Percentiles rank a stretch among this genome's conserved stretches.
Conservation (phyloP, 2,888 invertebrate species). For the Tenthredo livida region DNA sequence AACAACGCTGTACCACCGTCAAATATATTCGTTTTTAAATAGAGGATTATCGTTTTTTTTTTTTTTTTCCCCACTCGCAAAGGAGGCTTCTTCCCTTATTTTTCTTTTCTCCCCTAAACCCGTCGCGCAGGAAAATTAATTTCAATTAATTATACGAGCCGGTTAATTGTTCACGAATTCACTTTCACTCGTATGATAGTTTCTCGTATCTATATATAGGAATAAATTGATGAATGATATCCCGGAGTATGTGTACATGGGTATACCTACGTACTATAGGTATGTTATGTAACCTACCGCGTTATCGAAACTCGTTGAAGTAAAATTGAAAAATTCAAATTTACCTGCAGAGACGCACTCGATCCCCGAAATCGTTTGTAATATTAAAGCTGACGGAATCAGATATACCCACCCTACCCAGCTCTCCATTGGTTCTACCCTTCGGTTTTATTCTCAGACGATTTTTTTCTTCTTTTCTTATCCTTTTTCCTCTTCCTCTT, state of each 20-base stretch:
- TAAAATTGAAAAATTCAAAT: slow-evolving; percentile 32
- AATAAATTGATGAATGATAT: neutral
- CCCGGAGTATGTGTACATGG: neutral
- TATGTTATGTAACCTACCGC: neutral
- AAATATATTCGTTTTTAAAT: neutral
- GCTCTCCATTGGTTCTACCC: neutral
- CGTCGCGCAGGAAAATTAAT: neutral
- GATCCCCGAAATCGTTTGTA: slow-evolving; percentile 20
- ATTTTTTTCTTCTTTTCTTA: neutral
- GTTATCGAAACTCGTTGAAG: slow-evolving; percentile 32
- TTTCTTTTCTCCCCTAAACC: neutral
- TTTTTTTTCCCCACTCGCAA: neutral
- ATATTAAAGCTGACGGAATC: slow-evolving; percentile 42
- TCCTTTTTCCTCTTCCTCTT: neutral
- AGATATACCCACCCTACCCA: slow-evolving; percentile 9
- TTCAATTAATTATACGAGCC: neutral
- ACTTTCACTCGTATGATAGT: neutral
- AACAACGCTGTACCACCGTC: neutral
- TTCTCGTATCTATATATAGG: neutral
- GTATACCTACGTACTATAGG: neutral
- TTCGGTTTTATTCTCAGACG: neutral
- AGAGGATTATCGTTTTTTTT: neutral
- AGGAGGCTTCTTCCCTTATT: neutral
- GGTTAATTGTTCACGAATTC: neutral
- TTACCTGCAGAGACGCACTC: neutral